Percentiles rank a stretch among this genome's conserved stretches.
Evolutionary conservation across 2,888 invertebrate genomes (phyloP).

Genomic region (Globia sparganii): DNA sequence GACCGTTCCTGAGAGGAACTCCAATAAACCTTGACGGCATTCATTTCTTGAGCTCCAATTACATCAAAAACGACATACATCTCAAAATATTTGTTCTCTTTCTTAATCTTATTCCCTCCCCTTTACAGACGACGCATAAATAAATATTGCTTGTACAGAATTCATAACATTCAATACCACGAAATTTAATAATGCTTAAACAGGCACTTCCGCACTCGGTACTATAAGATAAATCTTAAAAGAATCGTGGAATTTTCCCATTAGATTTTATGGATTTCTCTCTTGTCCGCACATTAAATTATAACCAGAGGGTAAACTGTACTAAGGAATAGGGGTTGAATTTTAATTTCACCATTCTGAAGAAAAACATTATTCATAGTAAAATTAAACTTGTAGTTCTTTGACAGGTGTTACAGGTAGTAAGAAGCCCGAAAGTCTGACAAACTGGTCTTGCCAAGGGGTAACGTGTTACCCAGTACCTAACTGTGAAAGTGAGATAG

Average conservation of each 20-base stretch:
- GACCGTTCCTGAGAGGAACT: neutral
- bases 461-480: neutral
- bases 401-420: neutral
- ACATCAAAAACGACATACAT: neutral
- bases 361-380: conserved; percentile 69
- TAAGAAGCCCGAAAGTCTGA: neutral
- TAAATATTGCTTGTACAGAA: conserved; percentile 44
- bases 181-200: conserved; percentile 67
- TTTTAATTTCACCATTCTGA: conserved; percentile 79
- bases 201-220: conserved; percentile 75
- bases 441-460: neutral
- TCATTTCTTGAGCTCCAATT: neutral
- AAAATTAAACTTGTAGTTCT: conserved; percentile 17
- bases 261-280: conserved; percentile 88
- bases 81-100: neutral
- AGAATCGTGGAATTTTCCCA: conserved; percentile 85
- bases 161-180: conserved; percentile 60
- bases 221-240: conserved; percentile 84
- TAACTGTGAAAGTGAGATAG: neutral
- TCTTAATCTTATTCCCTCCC: neutral
- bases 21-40: neutral
- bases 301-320: conserved; percentile 82
- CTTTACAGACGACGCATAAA: conserved; percentile 11
- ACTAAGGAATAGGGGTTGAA: conserved; percentile 79
- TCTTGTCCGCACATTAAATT: conserved; percentile 88